phyloP scores from a whole-genome alignment of 2,797 vertebrate genomes.

The Novumbra hubbsi region DNA sequence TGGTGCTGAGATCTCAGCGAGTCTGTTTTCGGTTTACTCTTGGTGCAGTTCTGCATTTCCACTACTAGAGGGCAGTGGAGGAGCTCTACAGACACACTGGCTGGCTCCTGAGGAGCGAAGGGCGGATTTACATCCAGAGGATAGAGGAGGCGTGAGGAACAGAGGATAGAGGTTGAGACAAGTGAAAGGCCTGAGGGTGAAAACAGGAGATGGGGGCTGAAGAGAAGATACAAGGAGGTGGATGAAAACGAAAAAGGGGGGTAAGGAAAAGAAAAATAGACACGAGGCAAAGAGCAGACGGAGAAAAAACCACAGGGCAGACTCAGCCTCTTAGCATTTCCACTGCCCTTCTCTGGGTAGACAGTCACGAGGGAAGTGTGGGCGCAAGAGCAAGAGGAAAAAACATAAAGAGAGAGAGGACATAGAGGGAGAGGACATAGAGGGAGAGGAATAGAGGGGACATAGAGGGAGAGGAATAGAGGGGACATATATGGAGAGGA shows the following conservation, averaged over 20 bases:
- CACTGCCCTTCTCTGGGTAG: constrained; percentile 58
- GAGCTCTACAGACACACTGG: constrained; percentile 36
- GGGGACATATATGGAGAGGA: constrained; percentile 8
- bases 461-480: not conserved
- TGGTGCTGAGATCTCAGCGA: not conserved
- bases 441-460: constrained; percentile 1
- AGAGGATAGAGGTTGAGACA: not conserved
- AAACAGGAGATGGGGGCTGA: constrained; percentile 9
- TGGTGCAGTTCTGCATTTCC: constrained; percentile 29
- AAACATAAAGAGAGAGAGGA: constrained; percentile 22
- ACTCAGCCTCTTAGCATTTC: constrained; percentile 70
- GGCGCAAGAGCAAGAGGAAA: constrained; percentile 23
- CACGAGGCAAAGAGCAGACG: constrained; percentile 19
- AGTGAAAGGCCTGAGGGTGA: constrained; percentile 10
- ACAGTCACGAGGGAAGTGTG: constrained; percentile 51
- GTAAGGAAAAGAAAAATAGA: constrained; percentile 22
- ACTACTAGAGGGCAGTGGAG: constrained; percentile 66
- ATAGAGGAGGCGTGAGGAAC: not conserved
- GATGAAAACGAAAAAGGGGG: constrained; percentile 24
- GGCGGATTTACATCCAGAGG: constrained; percentile 14
- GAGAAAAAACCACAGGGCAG: constrained; percentile 61
- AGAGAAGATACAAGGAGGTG: not conserved
- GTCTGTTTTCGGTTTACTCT: not conserved
- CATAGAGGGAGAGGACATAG: constrained; percentile 21
- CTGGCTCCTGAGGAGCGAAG: constrained; percentile 42